Conservation (phyloP, 2,797 vertebrate species). For the Cryptoprocta ferox region DNA sequence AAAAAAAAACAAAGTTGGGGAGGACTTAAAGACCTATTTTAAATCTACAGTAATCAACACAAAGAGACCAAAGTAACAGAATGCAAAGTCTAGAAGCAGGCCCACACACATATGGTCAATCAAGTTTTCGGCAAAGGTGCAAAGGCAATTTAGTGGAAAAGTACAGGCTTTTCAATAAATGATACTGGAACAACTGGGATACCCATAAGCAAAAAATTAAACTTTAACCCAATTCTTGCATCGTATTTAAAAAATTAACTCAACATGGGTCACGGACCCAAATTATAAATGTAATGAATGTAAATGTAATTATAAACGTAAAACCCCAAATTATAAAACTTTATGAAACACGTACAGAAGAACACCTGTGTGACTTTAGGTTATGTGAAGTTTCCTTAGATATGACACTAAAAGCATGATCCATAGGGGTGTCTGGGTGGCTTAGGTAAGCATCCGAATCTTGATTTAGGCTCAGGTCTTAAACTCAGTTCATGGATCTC, state of each 20-base stretch:
- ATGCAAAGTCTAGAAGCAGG: background rate
- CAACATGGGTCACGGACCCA: background rate
- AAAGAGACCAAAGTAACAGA: background rate
- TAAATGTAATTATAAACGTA: background rate
- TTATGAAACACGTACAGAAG: background rate
- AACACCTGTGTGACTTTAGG: background rate
- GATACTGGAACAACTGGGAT: background rate
- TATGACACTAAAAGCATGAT: background rate
- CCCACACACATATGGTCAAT: background rate
- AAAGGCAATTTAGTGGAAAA: background rate
- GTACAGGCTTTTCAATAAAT: background rate
- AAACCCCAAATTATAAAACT: background rate
- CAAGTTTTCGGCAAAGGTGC: background rate
- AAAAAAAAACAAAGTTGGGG: too few species aligned
- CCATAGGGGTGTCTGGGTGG: too few species aligned
- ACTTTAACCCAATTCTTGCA: background rate
- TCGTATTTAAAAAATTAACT: background rate
- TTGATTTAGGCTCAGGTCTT: too few species aligned
- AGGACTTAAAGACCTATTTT: background rate
- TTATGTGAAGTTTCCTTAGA: background rate
- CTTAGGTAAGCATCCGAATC: too few species aligned
- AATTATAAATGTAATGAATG: too few species aligned
- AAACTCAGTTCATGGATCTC: too few species aligned
- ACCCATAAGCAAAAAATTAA: background rate
- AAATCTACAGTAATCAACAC: background rate